phyloP scores from a whole-genome alignment of 1,140 invertebrate species.

The Drosophila mojavensis region DNA sequence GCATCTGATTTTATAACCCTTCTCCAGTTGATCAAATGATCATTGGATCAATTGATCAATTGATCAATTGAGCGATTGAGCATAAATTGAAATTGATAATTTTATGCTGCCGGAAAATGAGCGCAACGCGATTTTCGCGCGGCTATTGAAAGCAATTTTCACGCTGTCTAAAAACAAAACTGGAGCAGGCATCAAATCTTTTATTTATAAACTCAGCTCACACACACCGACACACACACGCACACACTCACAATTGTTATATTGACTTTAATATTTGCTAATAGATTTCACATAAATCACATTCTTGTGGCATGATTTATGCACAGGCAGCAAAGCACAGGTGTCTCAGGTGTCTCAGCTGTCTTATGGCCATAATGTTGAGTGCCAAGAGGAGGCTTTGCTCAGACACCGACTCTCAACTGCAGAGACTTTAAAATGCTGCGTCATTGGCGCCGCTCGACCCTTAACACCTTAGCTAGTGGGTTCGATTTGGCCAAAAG shows the following conservation, averaged over 20 bases:
- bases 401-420: neutral
- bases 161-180: constrained; percentile 45
- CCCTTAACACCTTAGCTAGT: constrained; percentile 12
- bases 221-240: neutral
- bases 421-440: neutral
- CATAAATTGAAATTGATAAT: constrained; percentile 15
- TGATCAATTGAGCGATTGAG: neutral
- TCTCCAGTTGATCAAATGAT: constrained; percentile 23
- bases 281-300: constrained; percentile 78
- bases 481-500: neutral
- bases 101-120: constrained; percentile 41
- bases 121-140: constrained; percentile 4
- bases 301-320: constrained; percentile 70
- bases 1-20: constrained; percentile 59
- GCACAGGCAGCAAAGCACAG: constrained; percentile 46
- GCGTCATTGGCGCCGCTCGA: constrained; percentile 11
- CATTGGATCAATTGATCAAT: no score
- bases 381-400: constrained; percentile 37
- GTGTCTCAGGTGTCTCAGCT: constrained; percentile 38
- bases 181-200: constrained; percentile 63
- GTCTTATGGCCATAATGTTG: constrained; percentile 1
- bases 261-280: constrained; percentile 76
- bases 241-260: constrained; percentile 57
- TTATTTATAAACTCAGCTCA: constrained; percentile 63
- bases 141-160: constrained; percentile 37